These are phyloP conservation scores for Lophotis ruficrista DNA, from an alignment of 2,113 vertebrate genomes.

Conservation along the genomic window DNA sequence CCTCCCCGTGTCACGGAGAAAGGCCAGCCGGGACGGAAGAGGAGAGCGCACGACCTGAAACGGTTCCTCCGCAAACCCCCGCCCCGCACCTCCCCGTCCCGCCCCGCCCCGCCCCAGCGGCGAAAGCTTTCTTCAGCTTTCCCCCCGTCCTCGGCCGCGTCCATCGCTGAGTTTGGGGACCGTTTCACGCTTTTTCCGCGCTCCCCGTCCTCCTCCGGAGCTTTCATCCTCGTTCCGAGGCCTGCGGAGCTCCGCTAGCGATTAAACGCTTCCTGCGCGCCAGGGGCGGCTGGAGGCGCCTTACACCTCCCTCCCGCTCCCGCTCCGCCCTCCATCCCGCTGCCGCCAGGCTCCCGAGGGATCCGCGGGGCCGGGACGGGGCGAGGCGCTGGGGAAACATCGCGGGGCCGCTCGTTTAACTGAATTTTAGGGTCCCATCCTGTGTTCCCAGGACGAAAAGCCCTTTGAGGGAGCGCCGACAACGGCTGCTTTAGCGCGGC, in stretches of 20 bases:
- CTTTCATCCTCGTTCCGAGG: not conserved
- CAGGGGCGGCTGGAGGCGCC: not conserved
- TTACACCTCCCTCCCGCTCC: not conserved
- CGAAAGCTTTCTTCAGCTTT: not conserved
- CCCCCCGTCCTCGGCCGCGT: not conserved
- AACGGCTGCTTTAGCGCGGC: not conserved
- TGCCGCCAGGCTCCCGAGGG: fast-evolving
- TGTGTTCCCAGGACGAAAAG: not conserved
- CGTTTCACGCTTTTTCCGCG: not conserved
- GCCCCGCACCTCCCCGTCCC: not conserved
- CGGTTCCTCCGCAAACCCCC: not conserved
- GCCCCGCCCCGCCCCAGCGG: fast-evolving
- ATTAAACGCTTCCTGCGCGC: not conserved
- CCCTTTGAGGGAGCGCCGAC: not conserved
- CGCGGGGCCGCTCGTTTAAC: not conserved
- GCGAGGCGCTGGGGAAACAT: not conserved
- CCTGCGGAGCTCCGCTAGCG: fast-evolving
- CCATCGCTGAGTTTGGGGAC: not conserved
- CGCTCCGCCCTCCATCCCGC: not conserved
- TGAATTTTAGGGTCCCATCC: not conserved
- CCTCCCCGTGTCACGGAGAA: not conserved
- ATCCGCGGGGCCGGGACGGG: not conserved
- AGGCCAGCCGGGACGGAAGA: not conserved
- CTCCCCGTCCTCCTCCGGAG: not conserved
- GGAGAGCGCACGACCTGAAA: no score